These are phyloP conservation scores for Epinotia brunnichana DNA, from an alignment of 2,888 invertebrate genomes.

Conservation along the genomic window DNA sequence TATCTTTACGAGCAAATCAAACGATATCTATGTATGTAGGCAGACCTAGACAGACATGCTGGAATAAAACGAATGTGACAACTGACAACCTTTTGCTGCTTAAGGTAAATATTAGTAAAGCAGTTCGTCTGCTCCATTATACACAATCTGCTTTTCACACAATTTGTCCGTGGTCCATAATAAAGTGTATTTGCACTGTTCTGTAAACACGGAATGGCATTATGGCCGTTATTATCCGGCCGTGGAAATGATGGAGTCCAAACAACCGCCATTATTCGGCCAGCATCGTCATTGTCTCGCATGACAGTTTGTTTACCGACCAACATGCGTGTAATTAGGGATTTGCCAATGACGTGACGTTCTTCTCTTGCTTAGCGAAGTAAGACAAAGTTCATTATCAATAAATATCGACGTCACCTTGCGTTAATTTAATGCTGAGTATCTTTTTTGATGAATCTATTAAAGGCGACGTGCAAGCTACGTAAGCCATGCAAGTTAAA, in stretches of 20 bases:
- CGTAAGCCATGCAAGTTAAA: background rate
- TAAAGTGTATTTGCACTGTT: conserved; percentile 22
- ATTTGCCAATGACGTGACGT: conserved; percentile 19
- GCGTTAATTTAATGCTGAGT: background rate
- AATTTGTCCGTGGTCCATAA: conserved; percentile 18
- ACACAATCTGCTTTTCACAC: conserved; percentile 9
- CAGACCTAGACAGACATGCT: no score
- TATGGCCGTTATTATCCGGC: conserved; percentile 30
- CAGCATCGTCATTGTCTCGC: conserved; percentile 29
- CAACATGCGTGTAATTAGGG: conserved; percentile 31
- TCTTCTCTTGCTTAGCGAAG: background rate
- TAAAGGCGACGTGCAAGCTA: background rate
- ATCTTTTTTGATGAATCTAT: background rate
- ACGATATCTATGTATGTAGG: background rate
- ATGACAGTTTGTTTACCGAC: conserved; percentile 27
- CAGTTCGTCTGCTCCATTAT: background rate
- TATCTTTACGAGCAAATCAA: background rate
- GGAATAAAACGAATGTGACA: background rate
- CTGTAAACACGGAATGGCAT: conserved; percentile 23
- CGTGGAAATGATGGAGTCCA: conserved; percentile 33
- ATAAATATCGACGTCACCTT: background rate
- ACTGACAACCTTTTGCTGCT: background rate
- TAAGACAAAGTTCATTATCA: background rate
- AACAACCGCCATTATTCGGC: conserved; percentile 31
- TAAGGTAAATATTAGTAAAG: background rate